Base-by-base conservation (phyloP, 2,113 vertebrate species). In the Macquaria ambigua region DNA sequence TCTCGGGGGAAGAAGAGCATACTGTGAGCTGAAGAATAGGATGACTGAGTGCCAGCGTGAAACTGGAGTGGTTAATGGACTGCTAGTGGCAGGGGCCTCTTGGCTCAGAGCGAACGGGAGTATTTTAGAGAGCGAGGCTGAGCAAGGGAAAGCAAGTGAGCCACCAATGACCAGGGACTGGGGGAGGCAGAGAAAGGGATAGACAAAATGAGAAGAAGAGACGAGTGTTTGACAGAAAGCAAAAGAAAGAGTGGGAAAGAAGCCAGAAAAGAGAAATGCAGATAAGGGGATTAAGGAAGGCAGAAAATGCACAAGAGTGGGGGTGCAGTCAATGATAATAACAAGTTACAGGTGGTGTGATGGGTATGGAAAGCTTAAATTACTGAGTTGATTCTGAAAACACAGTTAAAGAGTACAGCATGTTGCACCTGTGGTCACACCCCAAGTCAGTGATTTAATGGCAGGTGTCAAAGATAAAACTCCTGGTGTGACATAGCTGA, bases 51-150 rank as follows among this genome's bases (percentile, higher is more conserved):
- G 90, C 87, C 89, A 87, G 85, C 63, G 43, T 89, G 92, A 89
- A 93, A 93, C 89, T 89, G 78, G 87, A 91, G 89, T 90, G 85
- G 74, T 88, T 90, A 92, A 90, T 93, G 84, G 84, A 86, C 79
- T 84, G 77, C 68, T 79, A 62, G 78, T 84, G 59, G 72, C 71
- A 85, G 86, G 76, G 89, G 73, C 81, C 81, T 79, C 83, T 92
- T 87, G 83, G 77, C 76, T 83, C 69, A 64, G 77, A 70, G 15
- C 85, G 78, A 90, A 87, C 63, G 1, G 37, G 63, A 77, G 74
- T 85, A 83, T 87, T 87, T 86, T 67, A 85, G 62, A 83, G 78
- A 81, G 83, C 16, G 48, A 55, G 62, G 56, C 67, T 62, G 66
- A 82, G 55, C 58, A 76, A 82, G 46, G 64, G 39, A 79, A 75